Base-by-base conservation (phyloP, 2,797 vertebrate species). In the Sparidentex hasta region DNA sequence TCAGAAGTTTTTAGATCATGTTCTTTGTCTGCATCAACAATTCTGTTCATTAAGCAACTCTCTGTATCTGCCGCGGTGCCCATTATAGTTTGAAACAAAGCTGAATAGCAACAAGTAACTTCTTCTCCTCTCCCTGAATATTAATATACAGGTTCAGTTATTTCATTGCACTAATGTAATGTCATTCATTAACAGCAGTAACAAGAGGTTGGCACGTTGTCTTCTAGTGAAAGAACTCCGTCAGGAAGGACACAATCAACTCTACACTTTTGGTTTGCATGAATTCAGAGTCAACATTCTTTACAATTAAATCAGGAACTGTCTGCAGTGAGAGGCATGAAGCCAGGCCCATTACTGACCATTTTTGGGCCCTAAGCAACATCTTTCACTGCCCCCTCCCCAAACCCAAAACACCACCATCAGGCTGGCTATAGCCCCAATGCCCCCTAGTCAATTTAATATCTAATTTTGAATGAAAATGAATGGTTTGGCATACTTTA, bases 1-100 rank as follows among this genome's bases (percentile, higher is more conserved):
- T 87, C 51, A 58, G 51, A 92, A 91, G 81, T 90, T 92, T 87
- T 71, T 44, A 56, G 13, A 52, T 70, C 48, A 69, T 17, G 50
- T 47, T 70, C 44, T 90, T 82, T 83, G 62, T 82, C 67, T 76
- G 64, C 38, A 46, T 82, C 55, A 38, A 38, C 38, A 70, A 14
- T 25, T 71, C 43, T 62, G 44, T 58, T 81, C 47, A 70, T 76
- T 78, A 73, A 48, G n/a, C 7, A 12, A 71, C 0, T 43, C 55
- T 75, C 48, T 75, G 55, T 41, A 44, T 66, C 65, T 51, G 23
- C 72, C 67, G 29, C 71, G 46, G 20, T 25, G 7, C 21, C 65
- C 13, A 43, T 12, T 50, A 64, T 50, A 55, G 55, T 25, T 62
- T 58, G 4, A 78, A 78, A 13, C 50, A 70, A 21, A 75, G 18